Conservation (phyloP, 2,888 invertebrate genomes). For the Vesta saturnalis region DNA sequence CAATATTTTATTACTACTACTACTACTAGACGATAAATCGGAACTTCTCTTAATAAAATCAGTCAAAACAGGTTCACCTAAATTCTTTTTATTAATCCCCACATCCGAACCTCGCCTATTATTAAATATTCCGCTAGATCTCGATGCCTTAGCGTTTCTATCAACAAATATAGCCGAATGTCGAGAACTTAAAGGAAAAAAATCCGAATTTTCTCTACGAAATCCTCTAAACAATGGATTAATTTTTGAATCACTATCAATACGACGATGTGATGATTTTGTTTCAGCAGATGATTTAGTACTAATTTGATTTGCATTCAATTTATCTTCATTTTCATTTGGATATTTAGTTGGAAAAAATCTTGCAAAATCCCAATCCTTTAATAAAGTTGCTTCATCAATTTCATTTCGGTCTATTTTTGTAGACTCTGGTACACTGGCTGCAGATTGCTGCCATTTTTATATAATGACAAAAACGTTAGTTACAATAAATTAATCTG, state of each 20-base stretch:
- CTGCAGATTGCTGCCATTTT: conserved; percentile 62
- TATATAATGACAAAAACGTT: conserved; percentile 40
- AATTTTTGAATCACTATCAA: conserved; percentile 78
- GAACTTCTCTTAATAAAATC: conserved; percentile 72
- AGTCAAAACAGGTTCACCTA: conserved; percentile 76
- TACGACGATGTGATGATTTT: conserved; percentile 69
- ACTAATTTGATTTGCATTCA: conserved; percentile 60
- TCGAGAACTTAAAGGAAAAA: conserved; percentile 79
- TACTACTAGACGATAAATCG: conserved; percentile 49
- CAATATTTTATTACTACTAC: not conserved
- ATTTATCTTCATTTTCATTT: conserved; percentile 27
- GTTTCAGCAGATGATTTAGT: conserved; percentile 55
- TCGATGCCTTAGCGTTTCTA: conserved; percentile 65
- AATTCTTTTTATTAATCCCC: conserved; percentile 64
- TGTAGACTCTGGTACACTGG: conserved; percentile 58
- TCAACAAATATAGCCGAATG: conserved; percentile 77
- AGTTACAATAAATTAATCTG: not conserved
- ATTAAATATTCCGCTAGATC: conserved; percentile 77
- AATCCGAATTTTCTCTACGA: conserved; percentile 85
- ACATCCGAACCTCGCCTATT: conserved; percentile 70
- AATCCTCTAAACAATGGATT: conserved; percentile 81
- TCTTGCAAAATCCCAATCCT: conserved; percentile 89
- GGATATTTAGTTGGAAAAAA: conserved; percentile 74
- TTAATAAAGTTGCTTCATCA: conserved; percentile 82
- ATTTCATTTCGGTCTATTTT: conserved; percentile 63